A percentile compares a stretch with the other conserved stretches of the same genome.
Conservation (phyloP, 92 coral and sea anemone genomes). For the Pocillopora meandrina region DNA sequence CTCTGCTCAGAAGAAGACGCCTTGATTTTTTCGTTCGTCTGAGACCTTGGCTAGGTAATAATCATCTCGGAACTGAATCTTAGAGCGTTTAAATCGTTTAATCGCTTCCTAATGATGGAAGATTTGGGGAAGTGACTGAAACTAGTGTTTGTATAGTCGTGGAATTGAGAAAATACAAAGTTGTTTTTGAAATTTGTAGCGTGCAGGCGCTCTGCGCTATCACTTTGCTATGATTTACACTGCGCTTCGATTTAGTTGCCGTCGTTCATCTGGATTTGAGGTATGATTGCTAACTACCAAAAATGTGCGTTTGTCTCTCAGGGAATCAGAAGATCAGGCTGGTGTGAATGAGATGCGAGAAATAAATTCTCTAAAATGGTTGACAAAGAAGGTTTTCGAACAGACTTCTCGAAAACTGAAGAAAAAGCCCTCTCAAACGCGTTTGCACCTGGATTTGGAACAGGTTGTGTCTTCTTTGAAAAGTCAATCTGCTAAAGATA, state of each 20-base stretch:
- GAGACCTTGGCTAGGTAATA: neutral
- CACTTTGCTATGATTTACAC: neutral
- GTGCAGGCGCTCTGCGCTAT: neutral
- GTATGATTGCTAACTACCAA: neutral
- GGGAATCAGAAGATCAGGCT: neutral
- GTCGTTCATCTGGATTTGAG: neutral
- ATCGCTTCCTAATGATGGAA: conserved; percentile 4
- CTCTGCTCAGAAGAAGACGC: conserved; percentile 34
- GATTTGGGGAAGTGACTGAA: conserved; percentile 11
- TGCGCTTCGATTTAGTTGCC: neutral
- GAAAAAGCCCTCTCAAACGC: neutral
- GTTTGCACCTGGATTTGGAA: conserved; percentile 21
- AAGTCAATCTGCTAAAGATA: neutral
- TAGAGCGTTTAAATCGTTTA: neutral
- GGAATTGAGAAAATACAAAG: neutral
- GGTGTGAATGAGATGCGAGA: neutral
- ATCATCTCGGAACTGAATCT: neutral
- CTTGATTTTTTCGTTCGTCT: conserved; percentile 50
- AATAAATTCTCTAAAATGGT: neutral
- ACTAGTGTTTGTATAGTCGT: neutral
- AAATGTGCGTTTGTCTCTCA: neutral
- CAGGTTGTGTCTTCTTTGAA: conserved; percentile 28
- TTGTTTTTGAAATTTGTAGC: neutral
- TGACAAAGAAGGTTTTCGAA: neutral
- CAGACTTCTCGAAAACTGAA: neutral